Evolutionary conservation across 2,113 vertebrate species (phyloP), one percentile per base, ranked within the genome.

Genomic region (Istiophorus platypterus): DNA sequence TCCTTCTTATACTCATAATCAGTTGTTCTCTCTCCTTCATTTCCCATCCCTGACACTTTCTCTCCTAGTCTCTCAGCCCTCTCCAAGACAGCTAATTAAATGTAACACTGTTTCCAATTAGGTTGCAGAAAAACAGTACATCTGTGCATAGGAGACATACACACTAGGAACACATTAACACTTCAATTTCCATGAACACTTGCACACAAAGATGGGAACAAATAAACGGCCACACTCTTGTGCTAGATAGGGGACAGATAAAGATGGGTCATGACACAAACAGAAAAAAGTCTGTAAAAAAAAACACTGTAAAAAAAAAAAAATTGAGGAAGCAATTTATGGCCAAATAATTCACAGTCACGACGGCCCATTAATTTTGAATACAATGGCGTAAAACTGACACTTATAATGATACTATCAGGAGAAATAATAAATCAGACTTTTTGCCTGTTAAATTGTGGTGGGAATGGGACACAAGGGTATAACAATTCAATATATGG

Each of bases 341-440:
- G 62, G 41, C 47, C 34, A 84, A 88, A 85, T 88, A 72, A 88
- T 66, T 65, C 81, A 62, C 78, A 74, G 66, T 76, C 76, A 63
- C 17, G 70, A 67, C 79, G 82, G 83, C 64, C 67, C 47, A 76
- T 82, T 78, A 90, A 81, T 83, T 85, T 49, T 76, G 74, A 88
- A 83, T 89, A 78, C 84, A 91, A 85, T 72, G 64, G 63, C 27
- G 64, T 69, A 76, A 89, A 84, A 81, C 45, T 70, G 72, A 59
- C 71, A 87, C 85, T 89, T 82, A 73, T 88, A 84, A 83, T 83
- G 74, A 87, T 75, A 69, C 57, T 10, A 90, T 72, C 72, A 85
- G 49, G 76, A 74, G 54, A 73, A 89, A 64, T 76, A 79, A 85
- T 81, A 76, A 76, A 90, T 87, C 78, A 59, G 78, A 84, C 78